A percentile compares a stretch with the other conserved stretches of the same genome.
These are phyloP conservation scores for Grallaria varia DNA, from an alignment of 2,113 vertebrate species.

Conservation along the genomic window DNA sequence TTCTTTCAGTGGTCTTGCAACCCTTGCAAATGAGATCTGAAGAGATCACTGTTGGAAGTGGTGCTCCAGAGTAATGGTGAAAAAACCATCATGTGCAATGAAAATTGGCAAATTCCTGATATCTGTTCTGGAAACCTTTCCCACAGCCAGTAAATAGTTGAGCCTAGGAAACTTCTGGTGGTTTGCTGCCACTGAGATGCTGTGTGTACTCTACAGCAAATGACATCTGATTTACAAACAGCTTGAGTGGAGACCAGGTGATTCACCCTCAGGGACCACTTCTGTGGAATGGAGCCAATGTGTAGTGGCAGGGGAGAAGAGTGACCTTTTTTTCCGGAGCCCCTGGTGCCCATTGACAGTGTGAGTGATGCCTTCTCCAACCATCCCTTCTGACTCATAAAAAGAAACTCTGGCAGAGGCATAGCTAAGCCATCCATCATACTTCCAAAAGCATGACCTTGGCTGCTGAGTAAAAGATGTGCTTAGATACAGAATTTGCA, in stretches of 20 bases:
- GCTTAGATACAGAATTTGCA: not conserved
- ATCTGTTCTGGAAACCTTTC: not conserved
- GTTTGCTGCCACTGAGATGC: not conserved
- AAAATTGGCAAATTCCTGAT: not conserved
- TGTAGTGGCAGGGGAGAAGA: not conserved
- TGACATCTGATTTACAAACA: not conserved
- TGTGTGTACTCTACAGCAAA: not conserved
- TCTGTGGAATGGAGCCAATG: fast-evolving
- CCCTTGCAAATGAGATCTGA: not conserved
- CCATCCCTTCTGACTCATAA: not conserved
- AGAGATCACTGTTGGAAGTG: not conserved
- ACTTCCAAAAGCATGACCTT: not conserved
- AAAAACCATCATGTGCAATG: not conserved
- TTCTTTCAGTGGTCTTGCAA: not conserved
- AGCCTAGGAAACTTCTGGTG: not conserved
- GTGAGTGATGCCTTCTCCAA: not conserved
- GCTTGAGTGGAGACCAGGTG: not conserved
- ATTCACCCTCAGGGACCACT: not conserved
- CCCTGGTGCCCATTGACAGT: fast-evolving
- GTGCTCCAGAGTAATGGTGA: not conserved
- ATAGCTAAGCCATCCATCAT: not conserved
- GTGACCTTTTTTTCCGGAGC: fast-evolving
- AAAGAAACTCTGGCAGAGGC: not conserved
- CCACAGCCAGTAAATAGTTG: not conserved
- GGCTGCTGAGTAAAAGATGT: not conserved